Conservation (phyloP, 92 coral and sea anemone genomes). For the Palythoa grandiflora region DNA sequence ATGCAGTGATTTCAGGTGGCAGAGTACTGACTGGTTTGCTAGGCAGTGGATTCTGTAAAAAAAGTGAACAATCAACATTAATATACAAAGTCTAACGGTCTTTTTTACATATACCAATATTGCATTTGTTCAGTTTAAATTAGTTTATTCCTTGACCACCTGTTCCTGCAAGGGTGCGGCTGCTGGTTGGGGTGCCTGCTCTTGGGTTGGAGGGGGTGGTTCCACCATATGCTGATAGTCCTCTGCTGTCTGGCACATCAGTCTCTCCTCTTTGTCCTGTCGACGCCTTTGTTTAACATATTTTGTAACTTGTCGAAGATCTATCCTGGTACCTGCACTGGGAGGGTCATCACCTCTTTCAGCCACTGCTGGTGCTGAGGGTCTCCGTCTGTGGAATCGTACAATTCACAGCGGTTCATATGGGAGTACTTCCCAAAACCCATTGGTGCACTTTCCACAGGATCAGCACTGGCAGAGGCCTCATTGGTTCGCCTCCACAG, state of each 20-base stretch:
- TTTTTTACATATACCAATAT: neutral
- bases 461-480: neutral
- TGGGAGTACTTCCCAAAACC: neutral
- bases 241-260: neutral
- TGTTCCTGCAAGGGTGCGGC: neutral
- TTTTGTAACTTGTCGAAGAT: neutral
- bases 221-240: neutral
- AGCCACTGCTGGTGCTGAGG: conserved; percentile 12
- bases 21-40: conserved; percentile 14
- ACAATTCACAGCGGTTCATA: neutral
- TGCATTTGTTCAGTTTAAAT: neutral
- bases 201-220: neutral
- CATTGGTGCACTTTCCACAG: neutral
- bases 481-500: neutral
- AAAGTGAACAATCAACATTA: neutral
- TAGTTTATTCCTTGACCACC: neutral
- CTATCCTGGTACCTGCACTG: neutral
- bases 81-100: neutral
- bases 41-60: conserved; percentile 44
- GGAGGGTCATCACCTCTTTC: neutral
- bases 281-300: neutral
- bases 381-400: neutral
- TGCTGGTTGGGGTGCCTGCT: neutral
- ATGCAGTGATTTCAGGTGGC: neutral
- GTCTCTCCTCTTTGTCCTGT: neutral